A percentile compares a stretch with the other conserved stretches of the same genome.
Evolutionary conservation across 2,113 vertebrate genomes (phyloP).

Genomic region (Ivindomyrus marchei): DNA sequence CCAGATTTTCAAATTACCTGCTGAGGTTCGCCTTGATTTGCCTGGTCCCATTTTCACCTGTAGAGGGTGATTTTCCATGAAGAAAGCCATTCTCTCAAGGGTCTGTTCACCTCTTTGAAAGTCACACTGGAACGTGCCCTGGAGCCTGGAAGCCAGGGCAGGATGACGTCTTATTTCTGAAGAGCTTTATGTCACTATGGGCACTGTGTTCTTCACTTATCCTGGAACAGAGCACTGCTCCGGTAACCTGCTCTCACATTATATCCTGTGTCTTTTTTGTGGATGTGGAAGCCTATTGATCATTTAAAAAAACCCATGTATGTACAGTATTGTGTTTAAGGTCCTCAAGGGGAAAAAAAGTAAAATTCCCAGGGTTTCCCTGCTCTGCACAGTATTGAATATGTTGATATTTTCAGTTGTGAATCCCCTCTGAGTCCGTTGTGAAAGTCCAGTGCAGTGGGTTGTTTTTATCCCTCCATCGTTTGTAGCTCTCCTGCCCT

Average conservation of each 20-base stretch:
- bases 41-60: neutral
- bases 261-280: neutral
- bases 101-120: neutral
- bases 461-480: neutral
- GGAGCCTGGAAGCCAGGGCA: neutral
- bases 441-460: neutral
- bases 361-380: neutral
- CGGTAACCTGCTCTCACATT: neutral
- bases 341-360: neutral
- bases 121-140: neutral
- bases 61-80: neutral
- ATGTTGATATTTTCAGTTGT: neutral
- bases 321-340: neutral
- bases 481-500: neutral
- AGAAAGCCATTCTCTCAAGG: neutral
- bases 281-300: neutral
- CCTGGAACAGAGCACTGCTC: neutral
- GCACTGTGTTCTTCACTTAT: neutral
- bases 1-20: neutral
- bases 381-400: neutral
- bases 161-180: neutral
- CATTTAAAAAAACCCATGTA: neutral
- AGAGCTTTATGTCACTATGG: neutral
- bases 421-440: neutral
- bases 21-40: neutral